Evolutionary conservation across 1,140 invertebrate species (phyloP), one percentile per base, ranked within the genome.

Genomic region (Drosophila pseudoananassae): DNA sequence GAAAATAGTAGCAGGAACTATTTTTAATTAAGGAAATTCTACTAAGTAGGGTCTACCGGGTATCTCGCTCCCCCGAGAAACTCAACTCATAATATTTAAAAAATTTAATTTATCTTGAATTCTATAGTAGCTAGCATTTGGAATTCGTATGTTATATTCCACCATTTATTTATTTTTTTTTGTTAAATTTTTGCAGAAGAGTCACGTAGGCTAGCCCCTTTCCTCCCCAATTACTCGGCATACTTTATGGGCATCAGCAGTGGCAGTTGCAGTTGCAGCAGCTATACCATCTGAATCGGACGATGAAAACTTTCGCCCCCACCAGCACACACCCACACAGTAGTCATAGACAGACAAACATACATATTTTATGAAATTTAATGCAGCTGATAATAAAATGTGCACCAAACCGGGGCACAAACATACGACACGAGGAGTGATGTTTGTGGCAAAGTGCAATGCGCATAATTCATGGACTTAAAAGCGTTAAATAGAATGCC

Each of bases 301-400:
- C 70, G 71, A 50, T 76, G 51, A 45, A 70, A 85, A 85, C 50
- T 84, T 79, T 64, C 66, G 27, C 65, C 54, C 29, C 25, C 15
- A 29, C 38, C 14, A 6, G 25, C 23, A 7, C 38, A 10, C 23
- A 43, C 20, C 12, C 31, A 43, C 23, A 36, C 3, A 36, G 33
- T 12, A 36, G 2, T 12, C 33, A 36, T 4, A 15, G 23, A 31
- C 33, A 33, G 33, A 50, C 27, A 33, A 17, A 17, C 54, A 31
- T 71, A 73, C 65, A 84, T 84, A 84, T 85, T 84, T 80, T 85
- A 76, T 79, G 60, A 75, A 84, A 84, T 85, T 80, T 84, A 84
- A 84, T 79, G 81, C 76, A 63, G 68, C 81, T 80, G 81, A 84
- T 84, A 83, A 78, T 83, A 84, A 84, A 81, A 80, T 71, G 77